Conservation (phyloP, 2,888 invertebrate genomes). For the Ceraclea dissimilis region DNA sequence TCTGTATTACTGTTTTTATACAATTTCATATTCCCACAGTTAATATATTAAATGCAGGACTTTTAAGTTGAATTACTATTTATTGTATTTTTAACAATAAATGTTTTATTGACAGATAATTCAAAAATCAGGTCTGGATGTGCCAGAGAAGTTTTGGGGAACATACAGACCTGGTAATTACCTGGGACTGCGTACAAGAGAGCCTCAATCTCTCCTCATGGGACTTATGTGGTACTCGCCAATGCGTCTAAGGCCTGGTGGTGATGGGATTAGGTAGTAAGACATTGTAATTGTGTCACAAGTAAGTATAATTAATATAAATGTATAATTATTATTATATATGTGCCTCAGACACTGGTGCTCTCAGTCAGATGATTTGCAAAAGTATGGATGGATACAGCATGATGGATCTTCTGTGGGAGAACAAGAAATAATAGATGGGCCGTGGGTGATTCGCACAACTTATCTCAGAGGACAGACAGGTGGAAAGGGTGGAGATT, state of each 20-base stretch:
- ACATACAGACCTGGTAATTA: conserved; percentile 83
- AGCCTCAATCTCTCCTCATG: conserved; percentile 79
- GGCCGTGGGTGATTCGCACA: conserved; percentile 67
- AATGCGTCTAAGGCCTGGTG: conserved; percentile 53
- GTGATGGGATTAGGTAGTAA: conserved; percentile 63
- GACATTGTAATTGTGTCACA: background rate
- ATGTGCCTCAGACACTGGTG: conserved; percentile 75
- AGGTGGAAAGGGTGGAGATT: conserved; percentile 85
- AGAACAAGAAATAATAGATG: conserved; percentile 79
- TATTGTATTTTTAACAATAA: too few species aligned
- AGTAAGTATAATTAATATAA: background rate
- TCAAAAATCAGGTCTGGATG: conserved; percentile 56
- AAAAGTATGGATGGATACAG: conserved; percentile 81
- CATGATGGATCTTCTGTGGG: conserved; percentile 94
- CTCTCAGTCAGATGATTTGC: conserved; percentile 75
- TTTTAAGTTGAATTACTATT: too few species aligned
- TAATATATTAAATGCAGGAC: too few species aligned
- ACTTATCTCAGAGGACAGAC: conserved; percentile 76
- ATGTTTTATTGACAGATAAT: conserved; percentile 68
- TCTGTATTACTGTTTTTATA: too few species aligned
- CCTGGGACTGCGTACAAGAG: conserved; percentile 85
- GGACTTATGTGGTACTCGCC: conserved; percentile 97
- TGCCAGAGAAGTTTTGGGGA: conserved; percentile 87
- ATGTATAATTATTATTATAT: too few species aligned
- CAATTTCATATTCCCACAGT: too few species aligned